phyloP scores from a whole-genome alignment of 64 coral and sea anemone species.

The Pachyseris speciosa region DNA sequence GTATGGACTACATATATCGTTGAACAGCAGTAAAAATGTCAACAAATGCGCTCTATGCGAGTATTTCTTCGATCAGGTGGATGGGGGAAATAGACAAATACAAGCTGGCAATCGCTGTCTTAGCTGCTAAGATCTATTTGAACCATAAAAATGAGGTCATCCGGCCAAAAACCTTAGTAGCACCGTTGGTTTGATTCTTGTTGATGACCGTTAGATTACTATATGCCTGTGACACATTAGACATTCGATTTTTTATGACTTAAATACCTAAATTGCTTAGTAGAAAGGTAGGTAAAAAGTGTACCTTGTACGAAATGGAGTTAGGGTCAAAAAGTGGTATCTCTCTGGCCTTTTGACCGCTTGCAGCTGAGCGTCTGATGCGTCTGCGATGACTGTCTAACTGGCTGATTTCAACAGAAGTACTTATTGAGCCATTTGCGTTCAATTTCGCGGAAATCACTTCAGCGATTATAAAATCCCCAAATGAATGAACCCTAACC shows the following conservation, averaged over 20 bases:
- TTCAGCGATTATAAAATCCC: constrained; percentile 61
- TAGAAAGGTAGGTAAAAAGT: neutral
- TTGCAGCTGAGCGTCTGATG: constrained; percentile 3
- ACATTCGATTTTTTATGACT: neutral
- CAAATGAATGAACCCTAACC: neutral
- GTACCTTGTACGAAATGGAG: neutral
- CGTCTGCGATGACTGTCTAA: constrained; percentile 42
- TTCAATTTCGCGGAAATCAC: constrained; percentile 67
- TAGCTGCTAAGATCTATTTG: neutral
- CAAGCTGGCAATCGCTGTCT: neutral
- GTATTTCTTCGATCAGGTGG: neutral
- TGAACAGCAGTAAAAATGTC: neutral
- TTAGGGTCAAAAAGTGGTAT: neutral
- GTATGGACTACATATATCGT: neutral
- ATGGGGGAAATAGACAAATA: neutral
- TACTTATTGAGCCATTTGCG: constrained; percentile 64
- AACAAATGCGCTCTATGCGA: neutral
- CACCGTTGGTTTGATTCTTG: neutral
- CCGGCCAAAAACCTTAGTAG: neutral
- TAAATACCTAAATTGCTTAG: neutral
- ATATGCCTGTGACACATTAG: neutral
- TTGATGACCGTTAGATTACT: neutral
- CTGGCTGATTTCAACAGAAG: constrained; percentile 29
- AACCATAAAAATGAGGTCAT: neutral
- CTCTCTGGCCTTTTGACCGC: neutral